Conservation (phyloP, 1,140 invertebrate species). For the Drosophila mayri region DNA sequence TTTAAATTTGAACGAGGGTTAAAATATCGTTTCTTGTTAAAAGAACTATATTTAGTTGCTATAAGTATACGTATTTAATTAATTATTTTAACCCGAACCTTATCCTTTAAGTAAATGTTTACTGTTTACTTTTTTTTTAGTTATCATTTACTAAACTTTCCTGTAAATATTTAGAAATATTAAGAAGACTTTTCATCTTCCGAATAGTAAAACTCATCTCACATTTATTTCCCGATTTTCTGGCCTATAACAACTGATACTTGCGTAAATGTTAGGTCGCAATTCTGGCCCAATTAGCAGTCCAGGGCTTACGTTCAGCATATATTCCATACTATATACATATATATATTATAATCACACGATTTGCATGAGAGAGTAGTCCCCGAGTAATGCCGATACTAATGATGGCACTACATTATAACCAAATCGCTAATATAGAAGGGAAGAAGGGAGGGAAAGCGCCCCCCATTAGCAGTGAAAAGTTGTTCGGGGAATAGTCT, state of each 20-base stretch:
- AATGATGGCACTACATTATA: slow-evolving; percentile 32
- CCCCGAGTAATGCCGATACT: neutral
- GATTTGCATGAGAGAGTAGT: slow-evolving; percentile 13
- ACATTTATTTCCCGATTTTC: neutral
- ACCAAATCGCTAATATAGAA: slow-evolving; percentile 26
- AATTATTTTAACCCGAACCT: no score
- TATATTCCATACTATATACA: slow-evolving; percentile 5
- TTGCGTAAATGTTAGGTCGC: neutral
- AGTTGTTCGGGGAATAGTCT: slow-evolving; percentile 45
- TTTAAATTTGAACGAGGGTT: no score
- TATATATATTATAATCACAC: slow-evolving; percentile 10
- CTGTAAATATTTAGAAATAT: neutral
- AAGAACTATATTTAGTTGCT: no score
- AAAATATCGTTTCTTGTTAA: no score
- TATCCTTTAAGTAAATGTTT: no score
- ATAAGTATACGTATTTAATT: no score
- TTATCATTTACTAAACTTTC: no score
- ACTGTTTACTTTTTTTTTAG: no score
- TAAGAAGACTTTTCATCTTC: neutral
- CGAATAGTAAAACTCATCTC: no score
- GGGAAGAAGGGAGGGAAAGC: neutral
- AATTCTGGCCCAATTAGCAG: slow-evolving; percentile 6
- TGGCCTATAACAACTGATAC: neutral
- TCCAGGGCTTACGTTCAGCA: neutral
- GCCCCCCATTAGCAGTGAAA: slow-evolving; percentile 40